Base-by-base conservation (phyloP, 2,113 vertebrate genomes). In the Rafetus swinhoei region DNA sequence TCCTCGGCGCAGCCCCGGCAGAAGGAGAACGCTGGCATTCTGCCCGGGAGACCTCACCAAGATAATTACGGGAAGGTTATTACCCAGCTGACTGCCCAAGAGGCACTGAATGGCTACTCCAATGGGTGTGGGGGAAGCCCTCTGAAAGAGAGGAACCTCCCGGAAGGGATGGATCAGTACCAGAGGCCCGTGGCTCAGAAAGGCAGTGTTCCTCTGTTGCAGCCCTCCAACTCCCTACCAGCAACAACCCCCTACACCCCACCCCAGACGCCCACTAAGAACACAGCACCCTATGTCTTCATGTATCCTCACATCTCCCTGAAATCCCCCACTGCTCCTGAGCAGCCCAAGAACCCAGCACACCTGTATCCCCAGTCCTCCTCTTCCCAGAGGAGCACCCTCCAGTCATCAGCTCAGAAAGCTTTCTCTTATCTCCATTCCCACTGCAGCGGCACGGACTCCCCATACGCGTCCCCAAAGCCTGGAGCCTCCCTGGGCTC, bases 131-230 rank as follows among this genome's bases (percentile, higher is more conserved):
- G 79, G 12, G 92, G 84, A 32, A 97, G 96, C 81, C 96, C 98
- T 3, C 97, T 98, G 14, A 98, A 97, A 92, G 99, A 99, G 91
- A 98, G 99, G 91, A 99, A 99, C 96, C 97, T 99, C 85, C 99
- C 99, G 0, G 99, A 99, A 90, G 99, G 99, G 88, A 99, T 97
- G 1, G 99, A 99, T 88, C 98, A 98, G 84, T 97, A 97, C 0
- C 39, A 98, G 74, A 22, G 96, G 24, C 96, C 97, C 0, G 2
- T 1, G 5, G 79, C 84, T 81, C 95, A 96, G 90, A 97, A 97
- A 81, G 94, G 94, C 57, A 25, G 82, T 0, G 50, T n/a, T 24
- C n/a, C 52, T 25, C 65, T 85, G 16, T 57, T 55, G 4, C 96
- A 88, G 60, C 81, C 88, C 5, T 81, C 91, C 6, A 0, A 79